A percentile compares a stretch with the other conserved stretches of the same genome.
Conservation (phyloP, 2,113 vertebrate species). For the Callipepla californica region DNA sequence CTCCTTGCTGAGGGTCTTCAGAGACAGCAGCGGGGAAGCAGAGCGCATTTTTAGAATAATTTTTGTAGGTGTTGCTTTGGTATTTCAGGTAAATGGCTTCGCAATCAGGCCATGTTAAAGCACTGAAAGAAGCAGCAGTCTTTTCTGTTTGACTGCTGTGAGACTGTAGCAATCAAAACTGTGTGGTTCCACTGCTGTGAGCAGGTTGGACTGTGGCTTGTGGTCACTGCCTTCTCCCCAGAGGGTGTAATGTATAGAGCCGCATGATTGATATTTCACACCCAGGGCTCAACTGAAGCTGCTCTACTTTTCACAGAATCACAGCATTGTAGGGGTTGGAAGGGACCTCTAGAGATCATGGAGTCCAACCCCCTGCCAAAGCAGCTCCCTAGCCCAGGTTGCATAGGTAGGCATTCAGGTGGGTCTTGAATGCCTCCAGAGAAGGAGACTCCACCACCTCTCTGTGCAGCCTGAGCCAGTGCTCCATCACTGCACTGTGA, state of each 20-base stretch:
- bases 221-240: not conserved
- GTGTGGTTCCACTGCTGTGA: not conserved
- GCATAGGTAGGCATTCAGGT: no score
- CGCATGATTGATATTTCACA: not conserved
- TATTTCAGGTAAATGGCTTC: not conserved
- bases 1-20: rapidly evolving
- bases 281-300: not conserved
- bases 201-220: not conserved
- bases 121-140: not conserved
- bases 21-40: not conserved
- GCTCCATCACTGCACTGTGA: no score
- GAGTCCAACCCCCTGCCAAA: no score
- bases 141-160: not conserved
- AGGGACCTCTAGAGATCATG: no score
- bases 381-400: no score
- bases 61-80: not conserved
- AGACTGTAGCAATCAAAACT: not conserved
- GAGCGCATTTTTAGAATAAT: not conserved
- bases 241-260: not conserved
- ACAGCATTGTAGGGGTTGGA: no score
- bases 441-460: no score
- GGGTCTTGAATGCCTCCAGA: no score
- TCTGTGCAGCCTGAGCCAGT: no score
- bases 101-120: not conserved
- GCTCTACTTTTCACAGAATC: not conserved